Percentiles rank a stretch among this genome's conserved stretches.
Conservation (phyloP, 2,888 invertebrate genomes). For the Caenorhabditis zanzibari region DNA sequence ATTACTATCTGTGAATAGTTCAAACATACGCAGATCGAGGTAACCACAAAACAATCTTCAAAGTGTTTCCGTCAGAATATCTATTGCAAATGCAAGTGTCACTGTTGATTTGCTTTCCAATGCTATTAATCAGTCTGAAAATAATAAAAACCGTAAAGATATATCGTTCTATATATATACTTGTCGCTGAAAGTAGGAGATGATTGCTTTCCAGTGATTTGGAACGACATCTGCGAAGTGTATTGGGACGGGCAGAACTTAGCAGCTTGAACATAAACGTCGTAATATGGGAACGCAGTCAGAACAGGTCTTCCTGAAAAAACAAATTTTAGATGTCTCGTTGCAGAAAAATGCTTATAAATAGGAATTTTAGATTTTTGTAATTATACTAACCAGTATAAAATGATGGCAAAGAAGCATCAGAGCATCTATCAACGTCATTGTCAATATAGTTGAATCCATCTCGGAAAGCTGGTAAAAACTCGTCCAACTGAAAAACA, state of each 20-base stretch:
- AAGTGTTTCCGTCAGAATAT: constrained; percentile 19
- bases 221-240: background rate
- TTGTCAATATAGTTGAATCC: constrained; percentile 50
- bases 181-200: constrained; percentile 12
- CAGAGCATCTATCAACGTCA: constrained; percentile 16
- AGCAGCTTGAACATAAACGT: background rate
- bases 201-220: background rate
- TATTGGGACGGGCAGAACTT: constrained; percentile 54
- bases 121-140: constrained; percentile 3
- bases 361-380: background rate
- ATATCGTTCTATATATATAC: constrained; percentile 21
- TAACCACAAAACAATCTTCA: constrained; percentile 49
- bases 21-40: constrained; percentile 44
- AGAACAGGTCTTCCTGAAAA: constrained; percentile 47
- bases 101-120: constrained; percentile 38
- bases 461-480: constrained; percentile 13
- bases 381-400: constrained; percentile 38
- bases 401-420: constrained; percentile 11
- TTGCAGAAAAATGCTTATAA: too few relatives aligned
- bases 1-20: background rate
- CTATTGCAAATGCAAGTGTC: constrained; percentile 37
- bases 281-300: constrained; percentile 33
- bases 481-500: constrained; percentile 23
- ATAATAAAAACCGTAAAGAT: too few relatives aligned
- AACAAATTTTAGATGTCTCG: too few relatives aligned